phyloP scores from a whole-genome alignment of 1,140 invertebrate species.

The Helicoverpa armigera region DNA sequence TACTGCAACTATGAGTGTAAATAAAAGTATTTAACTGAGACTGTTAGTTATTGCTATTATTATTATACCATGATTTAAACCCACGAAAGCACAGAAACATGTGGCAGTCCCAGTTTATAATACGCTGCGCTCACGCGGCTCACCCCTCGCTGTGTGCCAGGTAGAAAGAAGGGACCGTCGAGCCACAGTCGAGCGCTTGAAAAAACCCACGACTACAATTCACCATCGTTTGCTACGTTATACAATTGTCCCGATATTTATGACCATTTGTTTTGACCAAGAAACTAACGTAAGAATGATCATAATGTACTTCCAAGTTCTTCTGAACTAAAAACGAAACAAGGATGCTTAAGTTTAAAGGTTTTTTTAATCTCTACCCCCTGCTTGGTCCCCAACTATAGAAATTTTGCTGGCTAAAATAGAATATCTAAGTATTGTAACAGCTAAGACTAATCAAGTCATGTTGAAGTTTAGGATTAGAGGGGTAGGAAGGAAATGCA shows the following conservation, averaged over 20 bases:
- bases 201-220: conserved; percentile 44
- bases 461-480: too few relatives aligned
- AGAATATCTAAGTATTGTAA: neutral
- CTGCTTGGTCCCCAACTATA: neutral
- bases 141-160: conserved; percentile 61
- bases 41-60: conserved; percentile 35
- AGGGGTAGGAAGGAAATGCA: too few relatives aligned
- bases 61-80: conserved; percentile 10
- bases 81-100: conserved; percentile 54
- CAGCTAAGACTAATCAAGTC: too few relatives aligned
- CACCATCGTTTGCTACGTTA: neutral
- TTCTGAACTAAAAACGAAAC: too few relatives aligned
- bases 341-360: neutral
- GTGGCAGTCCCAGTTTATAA: conserved; percentile 56
- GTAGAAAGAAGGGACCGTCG: conserved; percentile 55
- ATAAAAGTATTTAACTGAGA: neutral
- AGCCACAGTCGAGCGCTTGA: conserved; percentile 22
- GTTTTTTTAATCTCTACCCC: neutral
- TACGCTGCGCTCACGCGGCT: conserved; percentile 10
- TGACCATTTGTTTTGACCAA: conserved; percentile 13
- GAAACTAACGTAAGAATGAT: neutral
- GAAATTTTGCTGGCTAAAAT: neutral
- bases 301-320: conserved; percentile 15
- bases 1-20: neutral
- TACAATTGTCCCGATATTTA: conserved; percentile 17